These are phyloP conservation scores for Andrena praecox DNA, from an alignment of 2,888 invertebrate species.

Conservation along the genomic window DNA sequence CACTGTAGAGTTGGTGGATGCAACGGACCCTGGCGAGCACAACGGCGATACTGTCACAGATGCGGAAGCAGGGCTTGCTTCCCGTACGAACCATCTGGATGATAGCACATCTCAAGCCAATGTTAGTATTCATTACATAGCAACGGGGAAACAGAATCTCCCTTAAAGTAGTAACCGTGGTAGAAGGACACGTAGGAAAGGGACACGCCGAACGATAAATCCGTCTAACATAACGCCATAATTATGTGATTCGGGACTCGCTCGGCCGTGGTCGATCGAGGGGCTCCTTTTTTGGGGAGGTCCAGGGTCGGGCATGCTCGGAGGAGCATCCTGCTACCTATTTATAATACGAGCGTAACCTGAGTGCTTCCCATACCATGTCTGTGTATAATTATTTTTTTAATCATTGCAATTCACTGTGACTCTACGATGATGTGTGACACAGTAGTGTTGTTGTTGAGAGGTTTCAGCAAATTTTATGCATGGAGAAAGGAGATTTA, in stretches of 20 bases:
- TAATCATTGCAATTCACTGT: conserved; percentile 14
- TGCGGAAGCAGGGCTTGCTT: conserved; percentile 77
- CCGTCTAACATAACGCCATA: background rate
- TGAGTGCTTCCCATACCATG: conserved; percentile 6
- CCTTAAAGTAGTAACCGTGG: conserved; percentile 45
- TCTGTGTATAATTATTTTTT: background rate
- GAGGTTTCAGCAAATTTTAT: conserved; percentile 15
- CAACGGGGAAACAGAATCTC: conserved; percentile 20
- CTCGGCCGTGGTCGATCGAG: conserved; percentile 31
- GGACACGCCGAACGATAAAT: background rate
- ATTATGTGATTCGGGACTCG: conserved; percentile 20
- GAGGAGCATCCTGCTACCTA: conserved; percentile 18
- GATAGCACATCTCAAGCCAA: conserved; percentile 79
- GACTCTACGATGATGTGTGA: conserved; percentile 25
- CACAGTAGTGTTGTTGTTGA: conserved; percentile 11
- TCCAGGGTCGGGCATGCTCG: conserved; percentile 40
- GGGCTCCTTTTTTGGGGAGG: conserved; percentile 27
- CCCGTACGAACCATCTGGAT: conserved; percentile 77
- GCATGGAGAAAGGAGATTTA: conserved; percentile 55
- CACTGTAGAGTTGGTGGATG: conserved; percentile 82
- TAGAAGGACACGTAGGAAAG: conserved; percentile 50
- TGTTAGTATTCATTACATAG: conserved; percentile 78
- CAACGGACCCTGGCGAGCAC: conserved; percentile 79
- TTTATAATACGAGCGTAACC: conserved; percentile 22
- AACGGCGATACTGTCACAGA: conserved; percentile 68